These are phyloP conservation scores for Notothenia coriiceps DNA, from an alignment of 2,113 vertebrate genomes.

Conservation along the genomic window DNA sequence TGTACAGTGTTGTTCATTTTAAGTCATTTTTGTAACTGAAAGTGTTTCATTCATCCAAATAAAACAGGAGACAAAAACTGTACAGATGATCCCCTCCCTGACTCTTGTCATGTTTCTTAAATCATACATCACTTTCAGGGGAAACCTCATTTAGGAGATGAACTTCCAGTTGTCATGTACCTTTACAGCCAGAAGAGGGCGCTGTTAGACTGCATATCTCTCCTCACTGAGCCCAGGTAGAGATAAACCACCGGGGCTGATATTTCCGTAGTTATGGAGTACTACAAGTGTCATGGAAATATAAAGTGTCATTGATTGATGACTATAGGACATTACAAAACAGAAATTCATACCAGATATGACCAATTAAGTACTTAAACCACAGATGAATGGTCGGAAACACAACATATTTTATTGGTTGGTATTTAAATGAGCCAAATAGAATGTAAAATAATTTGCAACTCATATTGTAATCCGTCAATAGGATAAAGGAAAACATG, in stretches of 20 bases:
- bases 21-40: constrained; percentile 91
- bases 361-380: no score
- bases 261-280: neutral
- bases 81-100: constrained; percentile 61
- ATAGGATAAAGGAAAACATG: no score
- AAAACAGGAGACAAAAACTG: constrained; percentile 87
- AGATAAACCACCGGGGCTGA: neutral
- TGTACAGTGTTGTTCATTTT: constrained; percentile 90
- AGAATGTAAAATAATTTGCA: no score
- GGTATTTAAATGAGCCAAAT: no score
- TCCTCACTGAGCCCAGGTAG: neutral
- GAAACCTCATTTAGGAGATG: constrained; percentile 10
- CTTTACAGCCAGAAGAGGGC: constrained; percentile 55
- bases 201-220: constrained; percentile 34
- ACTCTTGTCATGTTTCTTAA: constrained; percentile 42
- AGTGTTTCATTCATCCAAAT: constrained; percentile 90
- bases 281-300: neutral
- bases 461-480: no score
- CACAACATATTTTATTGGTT: no score
- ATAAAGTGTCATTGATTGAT: no score
- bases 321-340: no score
- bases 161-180: neutral
- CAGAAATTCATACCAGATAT: no score
- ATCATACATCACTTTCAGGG: no score
- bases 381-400: no score